Conservation (phyloP, 2,888 invertebrate species). For the Tortricodes alternella region DNA sequence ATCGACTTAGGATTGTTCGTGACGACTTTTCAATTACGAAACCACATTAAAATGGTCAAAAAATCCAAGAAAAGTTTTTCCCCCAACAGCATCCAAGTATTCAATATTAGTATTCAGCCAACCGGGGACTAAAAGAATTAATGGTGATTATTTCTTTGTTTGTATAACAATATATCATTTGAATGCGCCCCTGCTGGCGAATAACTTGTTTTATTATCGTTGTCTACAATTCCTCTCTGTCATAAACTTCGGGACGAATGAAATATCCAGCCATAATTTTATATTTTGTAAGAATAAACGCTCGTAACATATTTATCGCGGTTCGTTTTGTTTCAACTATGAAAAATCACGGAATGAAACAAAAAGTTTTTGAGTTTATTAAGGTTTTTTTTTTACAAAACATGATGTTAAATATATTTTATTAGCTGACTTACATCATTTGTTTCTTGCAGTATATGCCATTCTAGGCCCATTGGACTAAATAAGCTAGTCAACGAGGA, state of each 20-base stretch:
- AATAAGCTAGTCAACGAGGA: no score
- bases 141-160: constrained; percentile 31
- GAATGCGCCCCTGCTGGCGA: constrained; percentile 32
- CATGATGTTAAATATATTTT: no score
- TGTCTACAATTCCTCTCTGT: constrained; percentile 31
- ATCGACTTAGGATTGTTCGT: no score
- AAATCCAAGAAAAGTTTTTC: background rate
- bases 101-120: constrained; percentile 3
- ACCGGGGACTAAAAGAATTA: constrained; percentile 11
- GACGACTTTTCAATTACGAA: background rate
- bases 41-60: background rate
- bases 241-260: constrained; percentile 28
- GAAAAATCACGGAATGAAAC: background rate
- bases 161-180: constrained; percentile 32
- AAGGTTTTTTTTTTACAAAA: background rate
- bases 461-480: no score
- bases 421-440: no score
- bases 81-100: background rate
- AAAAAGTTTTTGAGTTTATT: background rate
- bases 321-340: constrained; percentile 11
- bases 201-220: constrained; percentile 34
- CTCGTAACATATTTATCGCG: constrained; percentile 26
- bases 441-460: no score
- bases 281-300: constrained; percentile 27
- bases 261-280: constrained; percentile 26